Base-by-base conservation (phyloP, 2,797 vertebrate species). In the Peromyscus nudipes region DNA sequence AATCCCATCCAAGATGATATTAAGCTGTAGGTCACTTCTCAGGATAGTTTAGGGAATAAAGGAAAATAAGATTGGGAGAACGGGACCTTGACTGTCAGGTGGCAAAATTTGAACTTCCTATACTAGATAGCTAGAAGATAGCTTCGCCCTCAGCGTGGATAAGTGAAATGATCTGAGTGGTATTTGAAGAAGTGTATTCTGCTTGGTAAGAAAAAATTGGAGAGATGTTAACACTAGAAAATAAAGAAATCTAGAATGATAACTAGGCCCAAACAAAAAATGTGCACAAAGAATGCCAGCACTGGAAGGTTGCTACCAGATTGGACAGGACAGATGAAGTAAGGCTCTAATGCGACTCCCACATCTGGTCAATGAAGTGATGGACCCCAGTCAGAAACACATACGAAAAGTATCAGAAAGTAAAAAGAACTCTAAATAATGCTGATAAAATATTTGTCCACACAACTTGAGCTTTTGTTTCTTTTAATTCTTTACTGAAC, bases 401-500 rank as follows among this genome's bases (percentile, higher is more conserved):
- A 17, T 2, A 62, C 37, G 57, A 60, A 89, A 94, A 92, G 69
- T 62, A 95, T 52, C 29, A 12, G 21, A 77, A 77, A 62, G 57
- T 76, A 89, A 95, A 95, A 16, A 71, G 46, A 11, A 89, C n/a
- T 40, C 77, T 85, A 91, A 95, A 95, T 43, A 64, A 91, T 25
- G 19, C 5, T 21, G 17, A 64, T 37, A 88, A 85, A 90, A 93
- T 76, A 96, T 71, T 95, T 46, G 93, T 19, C 75, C 57, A 82
- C n/a, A 65, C 6, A 55, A 71, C 49, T 23, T 34, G 8, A 76
- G 49, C 25, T 87, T 60, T 69, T n/a, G 4, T 87, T 91, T 84
- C 49, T 34, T 96, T 98, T 31, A 79, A 79, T 91, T 77, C 57
- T 93, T 65, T 77, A 80, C 55, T 75, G 31, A 97, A 62, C 23